A percentile compares a stretch with the other conserved stretches of the same genome.
phyloP scores from a whole-genome alignment of 2,797 vertebrate genomes.

The Chelonia mydas region DNA sequence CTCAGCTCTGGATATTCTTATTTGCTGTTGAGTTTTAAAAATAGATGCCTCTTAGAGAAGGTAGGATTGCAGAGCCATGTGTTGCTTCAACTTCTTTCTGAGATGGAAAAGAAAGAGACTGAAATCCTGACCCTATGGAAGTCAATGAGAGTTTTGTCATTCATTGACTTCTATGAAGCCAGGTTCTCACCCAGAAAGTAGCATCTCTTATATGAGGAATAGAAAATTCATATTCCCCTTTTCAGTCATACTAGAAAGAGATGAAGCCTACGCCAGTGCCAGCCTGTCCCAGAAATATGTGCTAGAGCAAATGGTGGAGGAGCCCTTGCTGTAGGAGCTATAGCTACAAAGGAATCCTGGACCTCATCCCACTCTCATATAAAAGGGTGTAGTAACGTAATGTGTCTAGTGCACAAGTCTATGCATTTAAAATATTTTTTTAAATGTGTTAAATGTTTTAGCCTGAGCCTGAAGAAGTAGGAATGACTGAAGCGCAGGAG shows the following conservation, averaged over 20 bases:
- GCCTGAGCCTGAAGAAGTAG: neutral
- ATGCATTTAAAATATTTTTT: neutral
- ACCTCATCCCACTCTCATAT: neutral
- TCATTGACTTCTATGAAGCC: neutral
- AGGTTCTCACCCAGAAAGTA: neutral
- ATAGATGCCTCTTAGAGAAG: neutral
- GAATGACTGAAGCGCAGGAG: constrained; percentile 19
- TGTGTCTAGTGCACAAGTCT: neutral
- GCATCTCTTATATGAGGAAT: neutral
- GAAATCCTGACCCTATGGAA: neutral
- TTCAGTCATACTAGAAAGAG: neutral
- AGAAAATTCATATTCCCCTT: neutral
- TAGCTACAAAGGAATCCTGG: neutral
- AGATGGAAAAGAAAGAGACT: neutral
- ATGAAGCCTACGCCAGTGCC: neutral
- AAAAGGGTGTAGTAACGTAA: neutral
- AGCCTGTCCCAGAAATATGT: neutral
- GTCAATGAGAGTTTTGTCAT: neutral
- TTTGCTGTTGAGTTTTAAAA: neutral
- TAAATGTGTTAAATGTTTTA: constrained; percentile 23
- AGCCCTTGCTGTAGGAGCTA: neutral
- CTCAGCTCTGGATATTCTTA: neutral
- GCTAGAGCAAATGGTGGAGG: neutral
- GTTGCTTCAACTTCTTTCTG: neutral
- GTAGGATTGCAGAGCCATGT: neutral